Evolutionary conservation across 2,797 vertebrate genomes (phyloP), one percentile per base, ranked within the genome.

Genomic region (Graptemys geographica): DNA sequence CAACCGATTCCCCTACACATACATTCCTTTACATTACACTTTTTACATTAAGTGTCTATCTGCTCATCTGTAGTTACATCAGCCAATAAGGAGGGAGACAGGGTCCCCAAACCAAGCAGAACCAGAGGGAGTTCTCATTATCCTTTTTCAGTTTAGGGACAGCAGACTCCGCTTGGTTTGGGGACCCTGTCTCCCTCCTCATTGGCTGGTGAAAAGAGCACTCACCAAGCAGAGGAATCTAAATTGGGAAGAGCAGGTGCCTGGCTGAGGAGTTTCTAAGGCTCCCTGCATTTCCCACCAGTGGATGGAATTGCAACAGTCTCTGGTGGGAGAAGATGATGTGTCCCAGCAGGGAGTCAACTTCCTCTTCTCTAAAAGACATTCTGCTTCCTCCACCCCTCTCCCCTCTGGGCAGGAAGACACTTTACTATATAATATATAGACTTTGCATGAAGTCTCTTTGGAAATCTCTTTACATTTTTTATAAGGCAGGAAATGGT

Each of bases 21-120:
- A 92, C 94, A 94, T 94, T 97, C 84, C 91, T 97, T 92, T 91
- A 56, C 83, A 96, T 53, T 21, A 97, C 95, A 94, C 96, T 95
- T 97, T 97, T 97, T 97, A 97, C 82, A 93, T 96, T 97, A 97
- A 88, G 57, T 0, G 0, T 94, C 92, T 93, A 89, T 88, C 95
- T 96, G 69, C 90, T 96, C 95, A 96, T 90, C 89, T 94, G 90
- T 95, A 90, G 94, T 95, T 95, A 96, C 83, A 23, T 41, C 41
- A 41, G 41, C 41, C 41, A 41, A 41, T 41, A 3, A 41, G 41
- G 41, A 41, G 41, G 41, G 41, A 41, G 41, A 41, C 41, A 41
- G 41, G 41, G 41, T 41, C 41, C 41, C 41, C 41, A 41, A 41
- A 41, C 41, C 41, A 41, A 41, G 41, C 41, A 41, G 41, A 41